Evolutionary conservation across 2,797 vertebrate species (phyloP), one percentile per base, ranked within the genome.

Genomic region (Muscicapa comitata): DNA sequence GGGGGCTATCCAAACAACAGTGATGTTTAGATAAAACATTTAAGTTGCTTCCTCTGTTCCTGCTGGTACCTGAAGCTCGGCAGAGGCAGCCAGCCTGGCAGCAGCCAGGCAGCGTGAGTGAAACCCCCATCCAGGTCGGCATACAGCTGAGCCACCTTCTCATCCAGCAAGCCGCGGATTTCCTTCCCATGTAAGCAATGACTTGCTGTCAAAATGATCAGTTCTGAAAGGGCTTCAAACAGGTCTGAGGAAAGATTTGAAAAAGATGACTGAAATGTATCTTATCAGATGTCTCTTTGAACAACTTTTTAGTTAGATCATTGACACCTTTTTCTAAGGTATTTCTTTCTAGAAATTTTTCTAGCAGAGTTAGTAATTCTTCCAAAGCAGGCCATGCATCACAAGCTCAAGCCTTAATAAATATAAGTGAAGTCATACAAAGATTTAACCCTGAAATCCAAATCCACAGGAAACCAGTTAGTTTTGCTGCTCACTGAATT

Each of bases 151-250:
- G 99, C 99, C 94, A 99, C 98, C 38, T 97, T 97, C 96, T 99
- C 99, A 2, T 98, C 94, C 90, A 99, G 97, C 93, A 99, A 95
- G 89, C 98, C 97, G 86, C 99, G 98, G 94, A 99, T 99, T 96
- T 99, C 99, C 62, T 98, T 98, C 68, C 99, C 99, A 1, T 99
- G 99, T 26, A 99, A 98, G 96, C 99, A 99, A 50, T 98, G 98
- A 87, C 99, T 99, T 42, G 99, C 99, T 4, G 99, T 99, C 97
- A 99, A 97, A 98, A 99, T 99, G 78, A 99, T 99, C 37, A 99
- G 98, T 98, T 99, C 99, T 5, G 99, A 99, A 90, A 99, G 90
- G 26, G 99, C 99, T 96, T 99, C 98, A 87, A 99, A 99, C 85
- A 99, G 97, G 89, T 99, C 99, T 99, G 96, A 61, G 59, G 67